Base-by-base conservation (phyloP, 2,797 vertebrate genomes). In the Poliocrania exsul region DNA sequence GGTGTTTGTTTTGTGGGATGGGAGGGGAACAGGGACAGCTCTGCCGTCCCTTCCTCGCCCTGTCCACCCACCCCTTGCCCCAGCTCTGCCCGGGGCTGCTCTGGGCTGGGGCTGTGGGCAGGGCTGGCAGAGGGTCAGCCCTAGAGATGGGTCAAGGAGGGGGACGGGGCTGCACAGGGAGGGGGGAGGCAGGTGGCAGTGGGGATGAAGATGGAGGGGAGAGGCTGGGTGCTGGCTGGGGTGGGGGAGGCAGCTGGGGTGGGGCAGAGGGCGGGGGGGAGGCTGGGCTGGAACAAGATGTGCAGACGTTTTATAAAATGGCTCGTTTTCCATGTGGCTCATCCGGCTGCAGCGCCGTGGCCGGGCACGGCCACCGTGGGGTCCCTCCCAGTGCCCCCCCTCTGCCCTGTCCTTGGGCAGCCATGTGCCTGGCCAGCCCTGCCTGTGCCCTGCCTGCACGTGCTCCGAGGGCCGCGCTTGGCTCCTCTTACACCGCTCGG, bases 61-160 rank as follows among this genome's bases (percentile, higher is more conserved):
- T 57, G 8, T 35, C 82, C 0, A 1, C 40, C 56, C 50, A 56
- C 42, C 47, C 35, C 42, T 26, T 11, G 31, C 13, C 56, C 40
- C 49, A 21, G 82, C 66, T 57, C 0, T 2, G 42, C 84, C 64
- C 1, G 0, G 54, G 71, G 75, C 64, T 81, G 47, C 71, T 79
- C 25, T 31, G 71, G 38, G 40, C 53, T 60, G 84, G 79, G 79
- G 72, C 35, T 2, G 5, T 2, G 40, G 78, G 81, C 75, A 72
- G 64, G 53, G 80, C 79, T 62, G 65, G 75, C 93, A 49, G 77
- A 66, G 49, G 78, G 57, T 67, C 80, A 79, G 84, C 49, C 80
- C 75, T 58, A 5, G 66, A 79, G 71, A 50, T 1, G 44, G 89
- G 82, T 13, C 74, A 44, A 42, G 65, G 70, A 87, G n/a, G 42